A percentile compares a stretch with the other conserved stretches of the same genome.
phyloP scores from a whole-genome alignment of 2,797 vertebrate species.

The Coregonus suidteri region DNA sequence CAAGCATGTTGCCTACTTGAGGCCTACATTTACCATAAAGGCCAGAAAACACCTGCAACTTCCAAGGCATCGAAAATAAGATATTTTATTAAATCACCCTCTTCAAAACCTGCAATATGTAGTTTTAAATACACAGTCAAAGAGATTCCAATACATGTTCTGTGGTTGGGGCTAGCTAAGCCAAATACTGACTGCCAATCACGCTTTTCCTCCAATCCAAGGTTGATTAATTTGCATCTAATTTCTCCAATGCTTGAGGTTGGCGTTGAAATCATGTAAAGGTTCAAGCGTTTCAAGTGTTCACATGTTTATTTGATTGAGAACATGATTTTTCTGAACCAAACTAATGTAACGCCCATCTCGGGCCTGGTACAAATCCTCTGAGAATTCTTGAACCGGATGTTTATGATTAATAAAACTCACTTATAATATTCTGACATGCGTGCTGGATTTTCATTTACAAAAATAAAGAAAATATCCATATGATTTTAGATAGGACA shows the following conservation, averaged over 20 bases:
- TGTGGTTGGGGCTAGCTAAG: conserved; percentile 26
- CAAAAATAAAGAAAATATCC: neutral
- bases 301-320: neutral
- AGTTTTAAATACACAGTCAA: conserved; percentile 2
- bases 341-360: conserved; percentile 52
- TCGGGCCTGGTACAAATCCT: conserved; percentile 50
- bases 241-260: conserved; percentile 9
- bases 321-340: conserved; percentile 39
- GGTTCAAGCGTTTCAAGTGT: neutral
- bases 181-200: conserved; percentile 45
- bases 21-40: conserved; percentile 1
- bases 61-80: conserved; percentile 6
- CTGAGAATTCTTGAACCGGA: conserved; percentile 70
- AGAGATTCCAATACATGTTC: conserved; percentile 16
- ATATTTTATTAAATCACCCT: conserved; percentile 13
- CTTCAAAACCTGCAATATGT: neutral
- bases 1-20: conserved; percentile 1
- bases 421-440: conserved; percentile 67
- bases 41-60: neutral
- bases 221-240: conserved; percentile 11
- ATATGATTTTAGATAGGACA: neutral
- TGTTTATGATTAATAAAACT: conserved; percentile 82
- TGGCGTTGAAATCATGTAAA: conserved; percentile 14
- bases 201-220: conserved; percentile 37
- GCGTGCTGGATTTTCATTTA: conserved; percentile 3